These are phyloP conservation scores for Eubasilissa splendida DNA, from an alignment of 2,888 invertebrate species.

Conservation along the genomic window DNA sequence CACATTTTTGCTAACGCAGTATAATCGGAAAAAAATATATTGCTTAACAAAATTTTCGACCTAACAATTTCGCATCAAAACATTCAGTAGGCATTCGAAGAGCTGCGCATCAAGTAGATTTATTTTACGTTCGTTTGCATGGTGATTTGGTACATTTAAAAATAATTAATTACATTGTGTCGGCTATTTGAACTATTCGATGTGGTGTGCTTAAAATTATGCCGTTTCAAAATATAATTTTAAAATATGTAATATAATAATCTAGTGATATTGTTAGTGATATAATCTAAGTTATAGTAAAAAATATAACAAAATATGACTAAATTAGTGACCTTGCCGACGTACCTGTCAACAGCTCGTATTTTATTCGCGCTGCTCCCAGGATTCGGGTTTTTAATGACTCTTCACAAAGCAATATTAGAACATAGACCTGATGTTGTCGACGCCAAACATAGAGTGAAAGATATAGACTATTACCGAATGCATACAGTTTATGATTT, in stretches of 20 bases:
- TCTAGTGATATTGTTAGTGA: no score
- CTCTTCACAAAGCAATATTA: slow-evolving; percentile 77
- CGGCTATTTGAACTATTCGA: no score
- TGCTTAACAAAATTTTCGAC: background rate
- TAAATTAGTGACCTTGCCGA: slow-evolving; percentile 50
- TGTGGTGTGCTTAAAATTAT: no score
- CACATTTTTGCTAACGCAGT: background rate
- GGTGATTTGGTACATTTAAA: no score
- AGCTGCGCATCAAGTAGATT: background rate
- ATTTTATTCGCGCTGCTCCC: slow-evolving; percentile 78
- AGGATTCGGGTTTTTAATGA: slow-evolving; percentile 76
- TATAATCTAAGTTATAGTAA: no score
- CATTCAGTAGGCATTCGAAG: background rate
- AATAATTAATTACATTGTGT: no score
- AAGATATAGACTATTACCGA: slow-evolving; percentile 70
- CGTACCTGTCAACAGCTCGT: slow-evolving; percentile 74
- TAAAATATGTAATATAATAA: background rate
- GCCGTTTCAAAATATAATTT: background rate
- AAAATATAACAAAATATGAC: background rate
- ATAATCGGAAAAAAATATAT: background rate
- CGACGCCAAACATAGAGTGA: slow-evolving; percentile 76
- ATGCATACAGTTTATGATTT: slow-evolving; percentile 82
- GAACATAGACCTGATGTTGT: slow-evolving; percentile 81
- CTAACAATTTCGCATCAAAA: background rate
- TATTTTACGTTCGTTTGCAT: background rate